Conservation (phyloP, 2,113 vertebrate genomes). For the Atherinomorus stipes region DNA sequence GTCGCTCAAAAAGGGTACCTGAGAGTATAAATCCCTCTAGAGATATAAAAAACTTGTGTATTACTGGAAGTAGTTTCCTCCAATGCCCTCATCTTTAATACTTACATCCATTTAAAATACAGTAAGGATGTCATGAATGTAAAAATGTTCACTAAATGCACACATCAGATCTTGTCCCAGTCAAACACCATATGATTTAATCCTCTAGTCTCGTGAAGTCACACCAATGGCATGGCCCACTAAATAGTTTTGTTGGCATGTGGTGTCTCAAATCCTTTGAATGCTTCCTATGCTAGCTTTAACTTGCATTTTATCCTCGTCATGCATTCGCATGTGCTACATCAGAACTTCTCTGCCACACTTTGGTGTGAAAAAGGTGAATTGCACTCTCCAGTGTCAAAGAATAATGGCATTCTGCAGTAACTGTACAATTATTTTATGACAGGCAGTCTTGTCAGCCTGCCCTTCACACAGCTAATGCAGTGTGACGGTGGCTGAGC, state of each 20-base stretch:
- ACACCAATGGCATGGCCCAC: neutral
- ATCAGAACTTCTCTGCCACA: slow-evolving; percentile 12
- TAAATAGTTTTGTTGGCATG: neutral
- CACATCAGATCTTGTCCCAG: too few relatives aligned
- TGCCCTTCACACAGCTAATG: slow-evolving; percentile 62
- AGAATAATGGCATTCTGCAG: slow-evolving; percentile 47
- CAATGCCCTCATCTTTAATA: too few relatives aligned
- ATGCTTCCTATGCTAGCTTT: neutral
- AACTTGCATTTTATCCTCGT: neutral
- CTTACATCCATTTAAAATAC: too few relatives aligned
- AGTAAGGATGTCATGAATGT: too few relatives aligned
- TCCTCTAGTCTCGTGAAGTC: too few relatives aligned
- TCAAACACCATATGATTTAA: too few relatives aligned
- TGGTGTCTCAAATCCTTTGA: neutral
- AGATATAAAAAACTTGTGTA: too few relatives aligned
- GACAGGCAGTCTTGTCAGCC: slow-evolving; percentile 43
- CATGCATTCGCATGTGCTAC: neutral
- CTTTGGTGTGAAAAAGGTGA: slow-evolving; percentile 10
- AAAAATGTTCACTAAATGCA: too few relatives aligned
- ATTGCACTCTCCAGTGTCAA: slow-evolving; percentile 28
- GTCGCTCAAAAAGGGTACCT: too few relatives aligned
- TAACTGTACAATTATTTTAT: slow-evolving; percentile 55
- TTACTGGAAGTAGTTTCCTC: too few relatives aligned
- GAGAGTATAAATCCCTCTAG: too few relatives aligned
- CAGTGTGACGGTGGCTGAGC: slow-evolving; percentile 21